These are phyloP conservation scores for Triplophysa siluroides DNA, from an alignment of 2,113 vertebrate species.

Conservation along the genomic window DNA sequence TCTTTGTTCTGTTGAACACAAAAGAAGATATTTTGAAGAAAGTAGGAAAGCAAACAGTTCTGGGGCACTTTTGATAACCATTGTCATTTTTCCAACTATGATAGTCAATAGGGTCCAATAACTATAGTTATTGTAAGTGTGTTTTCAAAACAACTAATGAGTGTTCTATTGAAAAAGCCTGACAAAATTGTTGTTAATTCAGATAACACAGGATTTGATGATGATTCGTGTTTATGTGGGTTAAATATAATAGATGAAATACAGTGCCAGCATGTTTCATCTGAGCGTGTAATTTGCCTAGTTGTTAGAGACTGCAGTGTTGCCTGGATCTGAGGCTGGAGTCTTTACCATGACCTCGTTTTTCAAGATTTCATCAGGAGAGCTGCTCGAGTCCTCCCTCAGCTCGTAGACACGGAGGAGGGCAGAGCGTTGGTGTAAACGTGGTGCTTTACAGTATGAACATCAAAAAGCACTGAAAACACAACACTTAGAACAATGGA, in stretches of 20 bases:
- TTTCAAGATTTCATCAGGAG: conserved; percentile 21
- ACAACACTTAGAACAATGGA: conserved; percentile 17
- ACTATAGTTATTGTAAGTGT: no score
- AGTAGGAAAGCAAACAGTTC: no score
- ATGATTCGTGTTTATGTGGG: not conserved
- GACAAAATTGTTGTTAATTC: not conserved
- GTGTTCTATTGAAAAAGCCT: no score
- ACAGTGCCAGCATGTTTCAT: not conserved
- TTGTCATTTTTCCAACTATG: no score
- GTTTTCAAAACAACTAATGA: no score
- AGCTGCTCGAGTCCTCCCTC: conserved; percentile 21
- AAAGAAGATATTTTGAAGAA: no score
- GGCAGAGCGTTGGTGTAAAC: conserved; percentile 23
- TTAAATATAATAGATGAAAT: not conserved
- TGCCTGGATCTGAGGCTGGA: conserved; percentile 12
- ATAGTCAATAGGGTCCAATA: no score
- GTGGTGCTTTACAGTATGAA: conserved; percentile 21
- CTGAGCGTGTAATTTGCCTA: not conserved
- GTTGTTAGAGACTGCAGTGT: not conserved
- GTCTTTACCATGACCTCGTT: conserved; percentile 16
- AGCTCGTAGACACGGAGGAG: conserved; percentile 6
- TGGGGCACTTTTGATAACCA: no score
- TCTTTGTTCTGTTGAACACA: no score
- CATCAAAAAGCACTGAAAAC: conserved; percentile 19
- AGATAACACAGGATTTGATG: not conserved